Evolutionary conservation across 2,113 vertebrate species (phyloP), one percentile per base, ranked within the genome.

Genomic region (Gymnorhina tibicen): DNA sequence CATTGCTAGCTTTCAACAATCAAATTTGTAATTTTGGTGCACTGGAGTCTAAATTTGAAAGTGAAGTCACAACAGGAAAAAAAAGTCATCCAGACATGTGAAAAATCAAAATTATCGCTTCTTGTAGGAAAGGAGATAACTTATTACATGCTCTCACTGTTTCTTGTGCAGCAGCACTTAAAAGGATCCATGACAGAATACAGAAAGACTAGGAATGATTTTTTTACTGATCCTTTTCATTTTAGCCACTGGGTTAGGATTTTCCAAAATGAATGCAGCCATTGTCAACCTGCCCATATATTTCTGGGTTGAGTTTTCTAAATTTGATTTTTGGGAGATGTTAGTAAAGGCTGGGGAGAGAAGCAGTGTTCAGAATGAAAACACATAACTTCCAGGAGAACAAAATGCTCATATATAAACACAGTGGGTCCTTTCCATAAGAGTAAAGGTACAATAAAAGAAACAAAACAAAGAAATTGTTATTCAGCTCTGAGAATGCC

Each of bases 381-480:
- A 70, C 55, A 85, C 28, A 33, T 30, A 92, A 58, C 68, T 84
- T 94, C 87, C 59, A 70, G 49, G 35, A 69, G 64, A 93, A 81
- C 52, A 84, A 67, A 91, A 67, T 84, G 59, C 86, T 84, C 76
- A 59, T 46, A 80, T 93, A 94, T 58, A 86, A 86, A 82, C 79
- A 64, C 16, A 58, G 32, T 58, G 28, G 20, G 17, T 49, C 73
- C n/a, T 91, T 92, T 89, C 56, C 73, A 10, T 60, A 89, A 44
- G 84, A 90, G 73, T 33, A 76, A 95, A 94, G 78, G 33, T 56
- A 59, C 69, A 77, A 95, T 95, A 81, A 93, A 93, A 67, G 42
- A 87, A 96, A 90, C n/a, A 93, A 82, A 91, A 91, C 87, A 96
- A 96, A 95, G 95, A 95, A 93, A 92, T 95, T 95, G 84, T 75